phyloP scores from a whole-genome alignment of 2,113 vertebrate species.

The Oncorhynchus tshawytscha region DNA sequence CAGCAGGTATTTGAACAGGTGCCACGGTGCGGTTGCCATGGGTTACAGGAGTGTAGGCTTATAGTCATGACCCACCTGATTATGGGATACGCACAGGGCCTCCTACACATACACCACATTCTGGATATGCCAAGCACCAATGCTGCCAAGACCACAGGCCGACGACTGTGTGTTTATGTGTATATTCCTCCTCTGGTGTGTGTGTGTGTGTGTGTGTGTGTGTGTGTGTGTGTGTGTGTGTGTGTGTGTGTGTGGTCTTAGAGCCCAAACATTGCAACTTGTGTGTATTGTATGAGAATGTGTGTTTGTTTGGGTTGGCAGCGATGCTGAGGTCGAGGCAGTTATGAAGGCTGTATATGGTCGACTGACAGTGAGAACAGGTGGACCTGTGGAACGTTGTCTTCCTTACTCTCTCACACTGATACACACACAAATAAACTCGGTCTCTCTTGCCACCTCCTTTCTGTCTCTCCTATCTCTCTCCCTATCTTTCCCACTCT shows the following conservation, averaged over 20 bases:
- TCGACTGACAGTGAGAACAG: neutral
- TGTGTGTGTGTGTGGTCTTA: neutral
- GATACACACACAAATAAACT: no score
- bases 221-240: neutral
- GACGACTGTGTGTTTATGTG: neutral
- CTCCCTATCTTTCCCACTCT: neutral
- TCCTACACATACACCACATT: constrained; percentile 21
- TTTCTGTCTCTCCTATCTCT: neutral
- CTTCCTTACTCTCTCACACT: neutral
- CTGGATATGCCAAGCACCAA: constrained; percentile 18
- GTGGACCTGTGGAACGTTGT: neutral
- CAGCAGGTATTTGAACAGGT: constrained; percentile 17
- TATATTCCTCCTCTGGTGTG: neutral
- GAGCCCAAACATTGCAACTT: neutral
- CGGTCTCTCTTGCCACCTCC: neutral
- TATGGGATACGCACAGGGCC: constrained; percentile 2
- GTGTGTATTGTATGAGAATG: neutral
- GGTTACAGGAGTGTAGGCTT: constrained; percentile 15
- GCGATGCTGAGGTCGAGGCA: neutral
- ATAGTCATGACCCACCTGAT: constrained; percentile 30
- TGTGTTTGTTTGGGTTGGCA: neutral
- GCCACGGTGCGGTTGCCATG: constrained; percentile 33
- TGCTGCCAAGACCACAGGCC: constrained; percentile 28
- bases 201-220: constrained; percentile 1
- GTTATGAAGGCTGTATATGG: neutral